Percentiles rank a stretch among this genome's conserved stretches.
These are phyloP conservation scores for Irena cyanogastra DNA, from an alignment of 2,113 vertebrate genomes.

Conservation along the genomic window DNA sequence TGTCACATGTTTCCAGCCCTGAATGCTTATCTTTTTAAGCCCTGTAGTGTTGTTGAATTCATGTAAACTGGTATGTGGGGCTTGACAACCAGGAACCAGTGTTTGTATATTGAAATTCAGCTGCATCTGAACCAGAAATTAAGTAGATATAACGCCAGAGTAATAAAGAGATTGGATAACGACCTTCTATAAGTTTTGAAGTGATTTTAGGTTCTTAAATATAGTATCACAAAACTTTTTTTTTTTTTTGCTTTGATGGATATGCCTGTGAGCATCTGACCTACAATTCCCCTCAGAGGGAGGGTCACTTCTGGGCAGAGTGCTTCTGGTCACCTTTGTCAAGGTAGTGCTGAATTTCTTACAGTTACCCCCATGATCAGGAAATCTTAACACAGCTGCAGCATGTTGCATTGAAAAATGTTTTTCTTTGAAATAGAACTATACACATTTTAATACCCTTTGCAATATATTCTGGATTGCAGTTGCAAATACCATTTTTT, in stretches of 20 bases:
- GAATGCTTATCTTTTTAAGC: not conserved
- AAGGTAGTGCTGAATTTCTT: constrained; percentile 9
- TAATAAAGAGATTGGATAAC: not conserved
- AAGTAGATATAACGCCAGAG: not conserved
- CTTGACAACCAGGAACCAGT: not conserved
- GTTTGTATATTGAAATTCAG: not conserved
- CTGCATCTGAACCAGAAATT: not conserved
- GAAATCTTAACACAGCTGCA: not conserved
- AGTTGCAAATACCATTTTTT: not conserved
- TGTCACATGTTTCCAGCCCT: not conserved
- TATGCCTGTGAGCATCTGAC: not conserved
- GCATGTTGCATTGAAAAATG: not conserved
- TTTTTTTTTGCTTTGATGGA: not conserved
- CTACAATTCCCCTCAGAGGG: not conserved
- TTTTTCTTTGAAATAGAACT: not conserved
- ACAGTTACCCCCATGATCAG: not conserved
- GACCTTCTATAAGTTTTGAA: not conserved
- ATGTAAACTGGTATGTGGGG: not conserved
- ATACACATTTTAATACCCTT: not conserved
- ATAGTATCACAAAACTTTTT: not conserved
- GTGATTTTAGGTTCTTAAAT: not conserved
- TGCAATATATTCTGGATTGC: not conserved
- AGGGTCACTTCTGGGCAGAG: not conserved
- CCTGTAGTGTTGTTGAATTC: not conserved
- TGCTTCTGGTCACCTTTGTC: not conserved